Percentiles rank a stretch among this genome's conserved stretches.
Conservation (phyloP, 2,113 vertebrate genomes). For the Xiphias gladius region DNA sequence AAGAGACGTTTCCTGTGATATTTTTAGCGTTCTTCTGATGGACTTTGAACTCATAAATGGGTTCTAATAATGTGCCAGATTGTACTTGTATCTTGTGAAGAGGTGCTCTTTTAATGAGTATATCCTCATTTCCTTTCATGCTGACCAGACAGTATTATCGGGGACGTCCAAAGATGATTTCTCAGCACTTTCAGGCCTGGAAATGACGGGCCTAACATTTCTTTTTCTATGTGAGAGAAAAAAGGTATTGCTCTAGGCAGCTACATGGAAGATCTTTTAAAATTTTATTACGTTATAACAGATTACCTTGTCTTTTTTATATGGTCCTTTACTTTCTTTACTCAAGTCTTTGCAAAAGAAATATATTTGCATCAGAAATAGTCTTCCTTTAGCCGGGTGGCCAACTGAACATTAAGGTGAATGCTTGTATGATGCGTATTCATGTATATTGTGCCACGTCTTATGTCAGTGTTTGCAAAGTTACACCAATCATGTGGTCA, state of each 20-base stretch:
- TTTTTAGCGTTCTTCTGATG: conserved; percentile 10
- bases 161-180: conserved; percentile 86
- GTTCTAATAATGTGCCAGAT: conserved; percentile 70
- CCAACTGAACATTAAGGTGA: conserved; percentile 56
- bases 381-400: conserved; percentile 69
- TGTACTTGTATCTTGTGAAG: conserved; percentile 62
- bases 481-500: conserved; percentile 39
- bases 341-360: conserved; percentile 50
- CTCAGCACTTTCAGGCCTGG: conserved; percentile 86
- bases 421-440: conserved; percentile 63
- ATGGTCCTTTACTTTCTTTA: conserved; percentile 63
- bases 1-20: conserved; percentile 30
- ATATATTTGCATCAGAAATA: conserved; percentile 58
- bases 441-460: conserved; percentile 60
- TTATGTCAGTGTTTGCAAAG: conserved; percentile 53
- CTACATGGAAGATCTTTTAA: conserved; percentile 76
- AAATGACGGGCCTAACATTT: conserved; percentile 74
- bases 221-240: conserved; percentile 76
- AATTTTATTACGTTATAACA: conserved; percentile 72
- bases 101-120: conserved; percentile 60
- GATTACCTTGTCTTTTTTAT: conserved; percentile 71
- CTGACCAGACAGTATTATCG: conserved; percentile 73
- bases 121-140: conserved; percentile 62
- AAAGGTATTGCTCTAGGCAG: conserved; percentile 81
- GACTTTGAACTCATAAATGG: conserved; percentile 48